These are phyloP conservation scores for Nesometra sesokonis DNA, from an alignment of 35 echinoderm and acorn worm species.

Conservation along the genomic window DNA sequence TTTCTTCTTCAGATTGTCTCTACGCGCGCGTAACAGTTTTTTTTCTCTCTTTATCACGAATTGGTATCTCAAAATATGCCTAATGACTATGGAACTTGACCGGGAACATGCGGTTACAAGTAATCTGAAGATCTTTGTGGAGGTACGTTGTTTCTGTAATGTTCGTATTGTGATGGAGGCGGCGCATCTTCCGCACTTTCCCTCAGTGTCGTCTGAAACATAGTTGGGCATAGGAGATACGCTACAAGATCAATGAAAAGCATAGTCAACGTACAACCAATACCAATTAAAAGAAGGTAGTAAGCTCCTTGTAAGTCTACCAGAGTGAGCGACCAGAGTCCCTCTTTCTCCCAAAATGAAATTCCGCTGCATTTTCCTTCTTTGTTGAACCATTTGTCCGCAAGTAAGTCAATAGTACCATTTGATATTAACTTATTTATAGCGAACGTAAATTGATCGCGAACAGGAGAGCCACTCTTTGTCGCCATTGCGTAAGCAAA, in stretches of 20 bases:
- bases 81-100: too few relatives aligned
- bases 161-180: neutral
- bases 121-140: neutral
- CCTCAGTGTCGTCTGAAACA: neutral
- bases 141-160: neutral
- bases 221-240: neutral
- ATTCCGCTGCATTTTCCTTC: slow-evolving; percentile 37
- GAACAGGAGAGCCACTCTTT: neutral
- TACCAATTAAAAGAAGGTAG: slow-evolving; percentile 52
- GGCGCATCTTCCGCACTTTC: neutral
- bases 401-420: neutral
- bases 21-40: too few relatives aligned
- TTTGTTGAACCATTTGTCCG: neutral
- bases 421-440: neutral
- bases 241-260: slow-evolving; percentile 56
- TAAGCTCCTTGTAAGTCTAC: slow-evolving; percentile 80
- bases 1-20: too few relatives aligned
- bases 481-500: neutral
- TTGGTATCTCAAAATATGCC: too few relatives aligned
- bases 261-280: slow-evolving; percentile 32
- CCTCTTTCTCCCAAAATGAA: slow-evolving; percentile 61
- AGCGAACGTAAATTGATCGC: neutral
- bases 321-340: slow-evolving; percentile 64
- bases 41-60: too few relatives aligned
- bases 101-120: neutral